phyloP scores from a whole-genome alignment of 2,888 invertebrate genomes.

The Xanthia icteritia region DNA sequence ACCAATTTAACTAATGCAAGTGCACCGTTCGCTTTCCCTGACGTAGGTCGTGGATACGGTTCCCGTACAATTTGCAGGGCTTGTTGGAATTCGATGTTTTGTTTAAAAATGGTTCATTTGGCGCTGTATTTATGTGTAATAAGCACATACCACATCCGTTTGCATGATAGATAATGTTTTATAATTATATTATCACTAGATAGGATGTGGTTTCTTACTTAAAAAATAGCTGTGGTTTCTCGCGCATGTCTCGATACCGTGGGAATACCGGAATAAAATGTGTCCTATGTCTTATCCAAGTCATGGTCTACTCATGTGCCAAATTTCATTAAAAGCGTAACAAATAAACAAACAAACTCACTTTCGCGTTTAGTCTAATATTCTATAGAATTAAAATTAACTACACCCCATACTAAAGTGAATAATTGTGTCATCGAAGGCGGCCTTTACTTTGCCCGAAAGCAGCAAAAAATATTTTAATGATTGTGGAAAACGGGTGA shows the following conservation, averaged over 20 bases:
- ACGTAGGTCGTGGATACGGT: neutral
- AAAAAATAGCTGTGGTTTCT: neutral
- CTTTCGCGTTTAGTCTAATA: too few species aligned
- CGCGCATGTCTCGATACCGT: too few species aligned
- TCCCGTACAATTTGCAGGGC: neutral
- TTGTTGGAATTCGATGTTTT: neutral
- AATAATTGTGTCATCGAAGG: neutral
- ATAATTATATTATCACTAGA: neutral
- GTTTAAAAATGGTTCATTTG: neutral
- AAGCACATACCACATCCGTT: conserved; percentile 35
- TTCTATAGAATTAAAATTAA: neutral
- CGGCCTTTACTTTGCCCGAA: neutral
- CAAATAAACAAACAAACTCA: too few species aligned
- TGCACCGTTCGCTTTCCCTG: neutral
- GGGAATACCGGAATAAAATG: too few species aligned
- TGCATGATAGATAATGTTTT: neutral
- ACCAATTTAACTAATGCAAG: conserved; percentile 20
- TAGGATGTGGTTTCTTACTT: conserved; percentile 21
- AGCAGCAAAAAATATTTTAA: neutral
- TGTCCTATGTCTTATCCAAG: too few species aligned
- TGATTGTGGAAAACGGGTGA: neutral
- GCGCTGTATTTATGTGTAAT: neutral
- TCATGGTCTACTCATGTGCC: too few species aligned
- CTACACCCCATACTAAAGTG: too few species aligned
- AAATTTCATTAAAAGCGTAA: too few species aligned